Percentiles rank a stretch among this genome's conserved stretches.
phyloP scores from a whole-genome alignment of 2,113 vertebrate genomes.

The Vulpes lagopus region DNA sequence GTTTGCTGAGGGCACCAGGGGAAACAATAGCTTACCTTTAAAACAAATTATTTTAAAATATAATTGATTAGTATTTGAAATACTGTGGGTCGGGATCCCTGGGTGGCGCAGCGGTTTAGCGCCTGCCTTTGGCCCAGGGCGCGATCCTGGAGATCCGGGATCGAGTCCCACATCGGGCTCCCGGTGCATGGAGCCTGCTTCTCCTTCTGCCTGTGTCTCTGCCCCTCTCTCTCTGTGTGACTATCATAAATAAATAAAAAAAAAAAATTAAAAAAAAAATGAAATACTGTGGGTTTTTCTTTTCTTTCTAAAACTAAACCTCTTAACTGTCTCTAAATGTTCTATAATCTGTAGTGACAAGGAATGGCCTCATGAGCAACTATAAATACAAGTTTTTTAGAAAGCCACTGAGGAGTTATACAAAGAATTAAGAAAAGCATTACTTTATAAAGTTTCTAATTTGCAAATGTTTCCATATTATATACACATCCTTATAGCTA shows the following conservation, averaged over 20 bases:
- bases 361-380: neutral
- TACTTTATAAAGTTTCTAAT: neutral
- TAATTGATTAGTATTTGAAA: neutral
- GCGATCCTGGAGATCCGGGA: too few relatives aligned
- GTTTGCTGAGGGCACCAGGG: neutral
- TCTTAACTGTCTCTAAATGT: neutral
- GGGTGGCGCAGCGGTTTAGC: too few relatives aligned
- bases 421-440: neutral
- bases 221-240: too few relatives aligned
- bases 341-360: neutral
- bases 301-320: neutral
- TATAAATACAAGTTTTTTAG: neutral
- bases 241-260: too few relatives aligned
- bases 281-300: neutral
- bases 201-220: too few relatives aligned
- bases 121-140: too few relatives aligned
- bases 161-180: too few relatives aligned
- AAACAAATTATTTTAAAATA: constrained; percentile 26
- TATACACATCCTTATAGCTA: neutral
- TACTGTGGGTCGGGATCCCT: rapidly evolving
- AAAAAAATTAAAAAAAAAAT: too few relatives aligned
- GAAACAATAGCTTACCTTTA: neutral
- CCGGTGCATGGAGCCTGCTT: too few relatives aligned
- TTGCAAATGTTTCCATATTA: neutral
- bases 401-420: neutral